Percentiles rank a stretch among this genome's conserved stretches.
These are phyloP conservation scores for Trichonephila clavata DNA, from an alignment of 1,140 invertebrate species.

Conservation along the genomic window DNA sequence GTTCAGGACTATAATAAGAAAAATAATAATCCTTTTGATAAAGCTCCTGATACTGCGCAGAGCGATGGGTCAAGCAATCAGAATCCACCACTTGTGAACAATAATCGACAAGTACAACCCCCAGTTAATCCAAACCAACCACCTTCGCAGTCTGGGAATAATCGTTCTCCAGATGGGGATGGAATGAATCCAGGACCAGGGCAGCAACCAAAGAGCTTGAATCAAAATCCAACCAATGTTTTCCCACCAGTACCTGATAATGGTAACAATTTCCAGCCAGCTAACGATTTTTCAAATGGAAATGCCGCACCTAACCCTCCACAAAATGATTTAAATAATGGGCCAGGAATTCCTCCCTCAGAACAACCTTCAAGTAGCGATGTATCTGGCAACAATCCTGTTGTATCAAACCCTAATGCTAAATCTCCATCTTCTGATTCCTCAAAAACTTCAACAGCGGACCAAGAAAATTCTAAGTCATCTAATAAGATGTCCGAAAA, in stretches of 20 bases:
- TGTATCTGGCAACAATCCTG: neutral
- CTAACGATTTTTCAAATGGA: neutral
- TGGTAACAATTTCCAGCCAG: neutral
- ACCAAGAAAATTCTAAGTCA: neutral
- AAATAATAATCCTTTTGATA: neutral
- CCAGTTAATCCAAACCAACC: too few species aligned
- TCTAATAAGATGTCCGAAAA: neutral
- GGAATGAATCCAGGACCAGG: too few species aligned
- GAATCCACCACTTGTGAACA: neutral
- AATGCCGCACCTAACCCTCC: neutral
- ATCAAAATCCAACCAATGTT: too few species aligned
- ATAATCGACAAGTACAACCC: neutral
- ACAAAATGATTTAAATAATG: neutral
- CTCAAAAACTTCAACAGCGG: neutral
- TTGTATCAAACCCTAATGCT: neutral
- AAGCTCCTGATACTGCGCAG: neutral
- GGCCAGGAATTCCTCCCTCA: too few species aligned
- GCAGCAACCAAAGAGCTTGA: too few species aligned
- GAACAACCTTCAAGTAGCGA: neutral
- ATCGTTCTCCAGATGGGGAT: too few species aligned
- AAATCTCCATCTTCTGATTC: neutral
- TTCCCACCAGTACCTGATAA: neutral
- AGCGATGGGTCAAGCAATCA: neutral
- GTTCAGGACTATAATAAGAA: neutral
- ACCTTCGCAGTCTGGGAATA: too few species aligned